phyloP scores from a whole-genome alignment of 2,888 invertebrate species.

The Ceratothoa steindachneri region DNA sequence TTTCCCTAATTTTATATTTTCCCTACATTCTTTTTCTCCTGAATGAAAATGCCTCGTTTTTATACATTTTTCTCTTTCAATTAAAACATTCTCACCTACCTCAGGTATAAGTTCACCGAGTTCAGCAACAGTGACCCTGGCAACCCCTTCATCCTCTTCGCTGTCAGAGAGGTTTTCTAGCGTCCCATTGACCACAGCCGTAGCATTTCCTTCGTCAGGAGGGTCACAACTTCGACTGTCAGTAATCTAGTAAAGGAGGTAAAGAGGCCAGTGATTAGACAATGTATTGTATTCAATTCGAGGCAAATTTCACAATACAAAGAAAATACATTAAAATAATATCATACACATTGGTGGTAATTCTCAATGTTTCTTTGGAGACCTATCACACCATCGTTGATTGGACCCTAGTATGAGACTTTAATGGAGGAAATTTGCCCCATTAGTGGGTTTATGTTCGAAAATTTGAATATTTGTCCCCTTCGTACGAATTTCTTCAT shows the following conservation, averaged over 20 bases:
- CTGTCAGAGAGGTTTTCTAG: slow-evolving; percentile 1
- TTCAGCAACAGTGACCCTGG: slow-evolving; percentile 34
- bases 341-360: too few species aligned
- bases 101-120: slow-evolving; percentile 31
- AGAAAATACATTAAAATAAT: background rate
- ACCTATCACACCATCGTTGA: too few species aligned
- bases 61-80: too few species aligned
- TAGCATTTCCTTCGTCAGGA: background rate
- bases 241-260: slow-evolving; percentile 21
- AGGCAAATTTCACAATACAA: background rate
- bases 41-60: too few species aligned
- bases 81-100: slow-evolving; percentile 18
- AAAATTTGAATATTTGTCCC: too few species aligned
- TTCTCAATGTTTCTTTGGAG: too few species aligned
- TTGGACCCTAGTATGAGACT: too few species aligned
- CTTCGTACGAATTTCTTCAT: too few species aligned
- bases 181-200: slow-evolving; percentile 15
- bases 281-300: background rate
- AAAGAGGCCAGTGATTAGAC: background rate
- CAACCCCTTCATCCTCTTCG: slow-evolving; percentile 27
- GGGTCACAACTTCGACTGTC: slow-evolving; percentile 28
- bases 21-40: too few species aligned
- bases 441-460: too few species aligned
- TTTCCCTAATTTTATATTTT: too few species aligned
- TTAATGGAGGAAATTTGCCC: too few species aligned